These are phyloP conservation scores for Polylopha cassiicola DNA, from an alignment of 2,888 invertebrate genomes.

Conservation along the genomic window DNA sequence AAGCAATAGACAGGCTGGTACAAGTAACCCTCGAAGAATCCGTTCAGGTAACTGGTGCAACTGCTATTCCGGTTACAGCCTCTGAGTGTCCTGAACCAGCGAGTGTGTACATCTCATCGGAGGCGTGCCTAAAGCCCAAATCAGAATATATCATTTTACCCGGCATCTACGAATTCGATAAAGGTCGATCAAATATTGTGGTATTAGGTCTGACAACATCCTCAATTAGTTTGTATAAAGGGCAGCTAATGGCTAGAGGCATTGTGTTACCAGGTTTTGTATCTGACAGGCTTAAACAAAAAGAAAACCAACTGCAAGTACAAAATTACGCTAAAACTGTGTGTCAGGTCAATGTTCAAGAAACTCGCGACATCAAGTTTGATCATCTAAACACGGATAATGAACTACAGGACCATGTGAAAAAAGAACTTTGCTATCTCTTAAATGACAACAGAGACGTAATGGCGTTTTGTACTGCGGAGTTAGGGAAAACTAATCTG, in stretches of 20 bases:
- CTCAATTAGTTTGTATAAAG: background rate
- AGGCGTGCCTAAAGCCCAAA: background rate
- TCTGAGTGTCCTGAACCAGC: background rate
- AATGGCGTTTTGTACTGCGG: conserved; percentile 13
- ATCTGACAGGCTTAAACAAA: background rate
- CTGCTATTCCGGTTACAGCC: background rate
- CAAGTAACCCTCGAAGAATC: background rate
- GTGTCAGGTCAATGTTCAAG: background rate
- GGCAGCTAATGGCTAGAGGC: background rate
- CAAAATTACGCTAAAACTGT: background rate
- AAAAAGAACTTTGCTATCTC: conserved; percentile 3
- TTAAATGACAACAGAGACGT: conserved; percentile 14
- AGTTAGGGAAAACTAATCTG: conserved; percentile 14
- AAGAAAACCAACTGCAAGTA: background rate
- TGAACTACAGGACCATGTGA: background rate
- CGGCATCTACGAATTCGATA: background rate
- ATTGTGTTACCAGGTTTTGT: background rate
- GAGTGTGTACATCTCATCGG: background rate
- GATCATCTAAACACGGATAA: too few species aligned
- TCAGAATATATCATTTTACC: conserved; percentile 1
- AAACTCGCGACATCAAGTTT: too few species aligned
- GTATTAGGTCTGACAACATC: background rate
- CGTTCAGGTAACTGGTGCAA: background rate
- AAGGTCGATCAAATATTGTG: background rate
- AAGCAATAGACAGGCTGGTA: background rate